Base-by-base conservation (phyloP, 2,888 invertebrate species). In the Brachyopa scutellaris region DNA sequence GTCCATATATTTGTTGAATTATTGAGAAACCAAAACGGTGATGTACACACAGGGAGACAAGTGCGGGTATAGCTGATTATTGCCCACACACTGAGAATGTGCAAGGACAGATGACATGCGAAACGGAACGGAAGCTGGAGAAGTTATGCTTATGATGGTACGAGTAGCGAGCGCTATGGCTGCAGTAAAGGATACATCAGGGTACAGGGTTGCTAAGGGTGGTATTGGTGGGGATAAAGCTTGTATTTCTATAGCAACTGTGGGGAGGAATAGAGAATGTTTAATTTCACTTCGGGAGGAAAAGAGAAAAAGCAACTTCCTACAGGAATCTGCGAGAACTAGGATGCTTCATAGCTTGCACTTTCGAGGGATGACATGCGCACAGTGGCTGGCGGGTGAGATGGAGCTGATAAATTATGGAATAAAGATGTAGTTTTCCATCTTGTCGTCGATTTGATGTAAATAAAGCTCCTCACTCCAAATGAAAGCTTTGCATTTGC, bases 21-120 rank as follows among this genome's bases (percentile, higher is more conserved):
- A 85, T 73, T 87, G 87, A 86, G 86, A 85, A 87, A 86, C 85
- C 84, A 85, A 85, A 86, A 88, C 88, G 87, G 87, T 88, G 87
- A 57, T 70, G 80, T 79, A 84, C 83, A 84, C 72, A 62, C 64
- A 80, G 55, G 69, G 62, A 57, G 36, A 59, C 64, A 78, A 64
- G 76, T 69, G 69, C 72, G 78, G 70, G 74, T 73, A 6, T 62
- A 62, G 69, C 69, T 84, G 59, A 62, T 77, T 76, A 59, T 53
- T 77, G 77, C 70, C 72, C 61, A 77, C 61, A 77, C 72, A 82
- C 82, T 77, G 76, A 72, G 70, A 77, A 72, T 82, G 77, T 77
- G 82, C 82, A 82, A 82, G 77, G 77, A 67, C 77, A 72, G 77
- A 77, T 77, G 82, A 45, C 23, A 72, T 29, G 36, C 59, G 82